phyloP scores from a whole-genome alignment of 2,888 invertebrate genomes.

The Tenthredo mesomela region DNA sequence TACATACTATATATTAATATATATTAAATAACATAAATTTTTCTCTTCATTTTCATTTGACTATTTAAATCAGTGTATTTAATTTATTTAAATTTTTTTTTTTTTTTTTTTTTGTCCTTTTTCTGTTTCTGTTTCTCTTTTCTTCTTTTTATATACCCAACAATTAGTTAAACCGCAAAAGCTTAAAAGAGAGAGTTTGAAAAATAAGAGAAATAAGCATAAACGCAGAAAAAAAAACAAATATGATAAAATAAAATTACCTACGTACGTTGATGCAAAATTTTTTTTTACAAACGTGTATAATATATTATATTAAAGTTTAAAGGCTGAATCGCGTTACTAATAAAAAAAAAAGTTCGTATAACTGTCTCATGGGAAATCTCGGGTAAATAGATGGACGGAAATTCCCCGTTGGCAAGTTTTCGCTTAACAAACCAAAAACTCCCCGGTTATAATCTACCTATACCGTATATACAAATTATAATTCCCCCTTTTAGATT shows the following conservation, averaged over 20 bases:
- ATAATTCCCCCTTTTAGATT: neutral
- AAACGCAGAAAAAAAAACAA: too few species aligned
- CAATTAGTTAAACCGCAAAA: neutral
- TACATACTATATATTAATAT: too few species aligned
- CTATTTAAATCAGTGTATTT: neutral
- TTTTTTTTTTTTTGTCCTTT: neutral
- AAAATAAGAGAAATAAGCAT: neutral
- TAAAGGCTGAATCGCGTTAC: conserved; percentile 16
- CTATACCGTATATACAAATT: neutral
- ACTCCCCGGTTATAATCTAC: neutral
- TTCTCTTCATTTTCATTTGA: neutral
- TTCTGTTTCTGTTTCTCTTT: neutral
- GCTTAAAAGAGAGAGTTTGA: neutral
- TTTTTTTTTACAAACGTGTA: neutral
- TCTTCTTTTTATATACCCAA: neutral
- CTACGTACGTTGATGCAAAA: neutral
- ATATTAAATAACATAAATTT: too few species aligned
- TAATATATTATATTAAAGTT: neutral
- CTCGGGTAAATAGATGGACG: neutral
- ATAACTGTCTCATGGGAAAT: conserved; percentile 41
- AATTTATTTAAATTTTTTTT: neutral
- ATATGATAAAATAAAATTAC: neutral
- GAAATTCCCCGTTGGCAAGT: conserved; percentile 12
- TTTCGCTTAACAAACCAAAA: conserved; percentile 17
- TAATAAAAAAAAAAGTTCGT: conserved; percentile 27